Evolutionary conservation across 2,113 vertebrate genomes (phyloP).

Genomic region (Perognathus longimembris): DNA sequence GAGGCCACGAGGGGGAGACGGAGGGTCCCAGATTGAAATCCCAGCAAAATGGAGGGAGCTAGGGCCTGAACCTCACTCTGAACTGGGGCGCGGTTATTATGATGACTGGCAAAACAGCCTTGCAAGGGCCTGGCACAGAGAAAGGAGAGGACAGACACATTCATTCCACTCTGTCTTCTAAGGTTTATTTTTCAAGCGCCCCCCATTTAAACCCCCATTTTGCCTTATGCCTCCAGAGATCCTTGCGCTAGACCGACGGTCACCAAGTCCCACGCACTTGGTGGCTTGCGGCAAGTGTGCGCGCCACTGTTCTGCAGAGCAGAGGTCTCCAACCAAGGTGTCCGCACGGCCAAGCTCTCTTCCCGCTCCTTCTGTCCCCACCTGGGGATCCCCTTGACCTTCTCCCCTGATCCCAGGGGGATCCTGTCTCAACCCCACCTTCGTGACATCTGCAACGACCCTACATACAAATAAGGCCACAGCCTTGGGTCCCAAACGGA

Average conservation of each 20-base stretch:
- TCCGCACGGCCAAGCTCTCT: neutral
- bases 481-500: neutral
- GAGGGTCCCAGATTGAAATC: neutral
- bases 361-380: neutral
- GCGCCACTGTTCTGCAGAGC: neutral
- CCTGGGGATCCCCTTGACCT: neutral
- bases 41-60: neutral
- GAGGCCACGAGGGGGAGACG: neutral
- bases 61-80: neutral
- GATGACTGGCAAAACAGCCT: constrained; percentile 45
- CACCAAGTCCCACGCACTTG: neutral
- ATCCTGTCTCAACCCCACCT: neutral
- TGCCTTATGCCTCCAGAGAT: neutral
- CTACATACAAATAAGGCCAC: constrained; percentile 13
- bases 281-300: neutral
- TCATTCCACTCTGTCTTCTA: neutral
- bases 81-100: neutral
- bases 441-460: constrained; percentile 21
- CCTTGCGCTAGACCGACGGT: neutral
- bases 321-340: neutral
- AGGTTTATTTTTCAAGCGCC: constrained; percentile 6
- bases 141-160: too few species aligned
- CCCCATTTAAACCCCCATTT: neutral
- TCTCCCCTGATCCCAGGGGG: neutral
- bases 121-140: neutral